Evolutionary conservation across 2,113 vertebrate genomes (phyloP), one percentile per base, ranked within the genome.

Genomic region (Monopterus albus): DNA sequence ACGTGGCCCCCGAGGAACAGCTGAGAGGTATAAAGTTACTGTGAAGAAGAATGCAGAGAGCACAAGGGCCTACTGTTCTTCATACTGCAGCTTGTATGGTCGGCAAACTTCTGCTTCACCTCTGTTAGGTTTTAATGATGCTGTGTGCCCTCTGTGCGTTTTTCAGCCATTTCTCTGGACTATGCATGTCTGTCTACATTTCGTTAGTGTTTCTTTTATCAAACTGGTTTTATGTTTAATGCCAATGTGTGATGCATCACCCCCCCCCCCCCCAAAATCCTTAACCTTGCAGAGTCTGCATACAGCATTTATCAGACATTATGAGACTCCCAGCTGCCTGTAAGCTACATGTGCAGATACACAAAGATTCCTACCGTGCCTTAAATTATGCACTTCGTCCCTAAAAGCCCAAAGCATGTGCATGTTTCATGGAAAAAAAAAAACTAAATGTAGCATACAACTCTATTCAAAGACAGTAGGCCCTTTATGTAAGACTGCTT

Each of bases 11-110:
- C 0, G 55, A 67, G 61, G 79, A 87, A 85, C 91, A 92, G 89
- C 91, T 90, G 91, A 89, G 74, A 3, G 82, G 91, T 89, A 74
- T 92, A 73, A 83, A 61, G 84, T 90, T 91, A 87, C 88, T 42
- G 61, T 63, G 82, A 75, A 65, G 51, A 75, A 85, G 84, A 88
- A 89, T 82, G 81, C 71, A 31, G 58, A 0, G 60, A 72, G 74
- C 52, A 92, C 83, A 87, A 89, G 71, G 67, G 29, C 70, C 82
- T n/a, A 75, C 79, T 90, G 86, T 90, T 85, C 52, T 73, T 60
- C 38, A 38, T 9, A 20, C 40, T 46, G 67, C 15, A 35, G 68
- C 61, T 4, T 7, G 7, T 21, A 29, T 28, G 13, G 61, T 83
- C 40, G 67, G 31, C 14, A 28, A 50, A 69, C 36, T 50, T 28